Base-by-base conservation (phyloP, 2,113 vertebrate genomes). In the Myotis brandtii region DNA sequence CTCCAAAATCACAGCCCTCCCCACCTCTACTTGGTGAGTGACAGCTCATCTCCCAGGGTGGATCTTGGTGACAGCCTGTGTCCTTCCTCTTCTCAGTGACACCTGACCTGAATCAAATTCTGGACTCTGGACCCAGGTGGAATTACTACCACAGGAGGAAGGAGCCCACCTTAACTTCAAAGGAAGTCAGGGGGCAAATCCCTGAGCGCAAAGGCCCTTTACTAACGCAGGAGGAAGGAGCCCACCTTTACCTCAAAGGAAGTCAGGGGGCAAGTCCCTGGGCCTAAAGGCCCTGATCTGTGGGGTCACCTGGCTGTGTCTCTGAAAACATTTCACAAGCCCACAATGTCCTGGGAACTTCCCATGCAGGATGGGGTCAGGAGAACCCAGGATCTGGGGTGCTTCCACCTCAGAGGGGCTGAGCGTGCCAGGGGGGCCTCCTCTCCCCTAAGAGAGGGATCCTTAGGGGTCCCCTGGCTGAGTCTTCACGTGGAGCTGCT, bases 311-410 rank as follows among this genome's bases (percentile, higher is more conserved):
- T 32, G 64, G 27, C 21, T 50, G n/a, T 59, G 56, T 59, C 23
- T 59, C 56, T 59, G 56, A 59, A 59, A 59, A 77, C 18, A 72
- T 32, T 62, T 70, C 9, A 37, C 16, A 46, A 54, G 46, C 7
- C 79, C 30, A 27, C 50, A 56, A n/a, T 27, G 4, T 64, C 76
- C 27, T 10, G 76, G 34, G 7, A n/a, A 64, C 14, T 64, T 62
- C 14, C 0, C 0, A 0, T 7, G 54, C 43, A 73, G 27, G 23
- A 27, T 8, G 5, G 5, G 76, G 5, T 34, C 9, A 25, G 64
- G 37, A 17, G 0, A 73, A 32, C 20, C 52, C 67, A 75, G 76
- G 21, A 27, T 73, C 37, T 25, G 7, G 2, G 9, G 40, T 18
- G 32, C 10, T 59, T 91, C 50, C 14, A 67, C 43, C 81, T 54